Conservation (phyloP, 2,888 invertebrate genomes). For the Meloe dianella region DNA sequence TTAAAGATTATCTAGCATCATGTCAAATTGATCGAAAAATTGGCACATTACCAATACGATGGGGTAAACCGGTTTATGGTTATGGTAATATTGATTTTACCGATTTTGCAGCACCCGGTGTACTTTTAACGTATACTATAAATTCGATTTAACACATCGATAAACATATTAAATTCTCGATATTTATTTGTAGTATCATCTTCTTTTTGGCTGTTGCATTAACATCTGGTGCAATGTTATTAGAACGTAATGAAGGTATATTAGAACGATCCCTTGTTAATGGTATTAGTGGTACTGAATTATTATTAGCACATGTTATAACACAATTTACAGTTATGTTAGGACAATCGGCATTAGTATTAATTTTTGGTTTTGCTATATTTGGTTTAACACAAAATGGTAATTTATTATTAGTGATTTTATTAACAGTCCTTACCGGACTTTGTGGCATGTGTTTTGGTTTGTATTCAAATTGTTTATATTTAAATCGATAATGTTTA, state of each 20-base stretch:
- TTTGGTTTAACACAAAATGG: slow-evolving; percentile 82
- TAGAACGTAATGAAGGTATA: slow-evolving; percentile 89
- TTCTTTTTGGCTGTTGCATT: slow-evolving; percentile 93
- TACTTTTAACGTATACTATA: slow-evolving; percentile 88
- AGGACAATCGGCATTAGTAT: slow-evolving; percentile 80
- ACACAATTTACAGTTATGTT: slow-evolving; percentile 89
- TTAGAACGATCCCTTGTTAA: slow-evolving; percentile 88
- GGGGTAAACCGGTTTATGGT: slow-evolving; percentile 78
- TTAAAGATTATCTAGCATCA: slow-evolving; percentile 66
- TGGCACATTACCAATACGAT: slow-evolving; percentile 67
- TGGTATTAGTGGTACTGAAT: slow-evolving; percentile 81
- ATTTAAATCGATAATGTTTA: too few relatives aligned
- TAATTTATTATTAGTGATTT: slow-evolving; percentile 73
- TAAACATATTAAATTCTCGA: too few relatives aligned
- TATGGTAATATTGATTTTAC: slow-evolving; percentile 81
- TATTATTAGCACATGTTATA: slow-evolving; percentile 84
- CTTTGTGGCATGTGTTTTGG: slow-evolving; percentile 94
- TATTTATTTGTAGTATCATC: slow-evolving; percentile 83
- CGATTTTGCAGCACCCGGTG: slow-evolving; percentile 93
- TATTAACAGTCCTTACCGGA: slow-evolving; percentile 81
- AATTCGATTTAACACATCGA: too few relatives aligned
- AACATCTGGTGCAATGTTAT: slow-evolving; percentile 87
- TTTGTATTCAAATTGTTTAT: slow-evolving; percentile 55
- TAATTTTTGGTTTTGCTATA: slow-evolving; percentile 77
- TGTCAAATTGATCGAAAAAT: slow-evolving; percentile 72